These are phyloP conservation scores for Aphelenchoides bicaudatus DNA, from an alignment of 2,888 invertebrate species.

Conservation along the genomic window DNA sequence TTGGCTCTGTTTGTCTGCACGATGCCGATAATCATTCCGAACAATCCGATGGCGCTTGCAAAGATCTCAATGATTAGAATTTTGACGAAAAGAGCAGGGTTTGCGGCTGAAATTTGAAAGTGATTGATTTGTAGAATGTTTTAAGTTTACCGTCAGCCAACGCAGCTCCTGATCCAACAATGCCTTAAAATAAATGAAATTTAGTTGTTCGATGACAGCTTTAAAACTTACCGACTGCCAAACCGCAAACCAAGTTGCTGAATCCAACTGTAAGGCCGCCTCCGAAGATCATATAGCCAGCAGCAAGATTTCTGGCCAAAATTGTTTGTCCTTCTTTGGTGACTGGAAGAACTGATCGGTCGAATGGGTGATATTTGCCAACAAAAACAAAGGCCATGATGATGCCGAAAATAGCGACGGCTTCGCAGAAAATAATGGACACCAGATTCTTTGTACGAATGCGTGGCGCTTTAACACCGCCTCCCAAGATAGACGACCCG, in stretches of 20 bases:
- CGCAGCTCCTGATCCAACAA: slow-evolving; percentile 94
- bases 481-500: slow-evolving; percentile 91
- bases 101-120: too few species aligned
- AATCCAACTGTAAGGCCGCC: slow-evolving; percentile 90
- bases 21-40: slow-evolving; percentile 95
- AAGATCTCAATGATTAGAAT: slow-evolving; percentile 98
- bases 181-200: slow-evolving; percentile 66
- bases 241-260: slow-evolving; percentile 90
- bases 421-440: slow-evolving; percentile 99
- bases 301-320: slow-evolving; percentile 53
- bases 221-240: slow-evolving; percentile 70
- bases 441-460: slow-evolving; percentile 99
- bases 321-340: slow-evolving; percentile 21
- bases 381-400: slow-evolving; percentile 91
- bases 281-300: slow-evolving; percentile 89
- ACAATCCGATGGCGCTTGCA: slow-evolving; percentile 95
- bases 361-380: slow-evolving; percentile 47
- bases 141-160: too few species aligned
- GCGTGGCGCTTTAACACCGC: slow-evolving; percentile 94
- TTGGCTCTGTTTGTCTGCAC: slow-evolving; percentile 39
- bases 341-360: slow-evolving; percentile 38
- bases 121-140: too few species aligned
- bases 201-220: not conserved
- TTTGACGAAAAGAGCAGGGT: slow-evolving; percentile 90
- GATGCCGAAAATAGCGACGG: slow-evolving; percentile 97